Percentiles rank a stretch among this genome's conserved stretches.
Evolutionary conservation across 2,113 vertebrate species (phyloP).

Genomic region (Ranitomeya variabilis): DNA sequence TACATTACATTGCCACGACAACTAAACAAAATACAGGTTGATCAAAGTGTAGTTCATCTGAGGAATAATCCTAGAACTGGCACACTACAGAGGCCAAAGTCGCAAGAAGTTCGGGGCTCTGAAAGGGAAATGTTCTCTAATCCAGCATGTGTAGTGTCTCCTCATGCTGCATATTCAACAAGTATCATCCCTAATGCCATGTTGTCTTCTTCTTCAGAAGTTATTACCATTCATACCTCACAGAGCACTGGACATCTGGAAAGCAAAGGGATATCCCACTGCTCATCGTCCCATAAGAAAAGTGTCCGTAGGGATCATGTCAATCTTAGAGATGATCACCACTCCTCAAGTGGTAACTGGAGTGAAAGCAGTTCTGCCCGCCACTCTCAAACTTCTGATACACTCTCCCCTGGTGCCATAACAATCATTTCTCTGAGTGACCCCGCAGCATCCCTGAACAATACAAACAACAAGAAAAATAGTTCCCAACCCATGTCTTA

Average conservation of each 20-base stretch:
- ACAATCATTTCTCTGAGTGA: conserved; percentile 70
- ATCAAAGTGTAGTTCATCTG: conserved; percentile 76
- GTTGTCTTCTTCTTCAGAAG: conserved; percentile 81
- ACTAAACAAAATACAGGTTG: conserved; percentile 76
- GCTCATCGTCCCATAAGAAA: conserved; percentile 65
- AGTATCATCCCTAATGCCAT: conserved; percentile 90
- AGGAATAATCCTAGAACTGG: conserved; percentile 69
- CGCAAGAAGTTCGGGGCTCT: conserved; percentile 80
- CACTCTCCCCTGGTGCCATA: conserved; percentile 63
- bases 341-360: conserved; percentile 68
- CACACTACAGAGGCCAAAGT: conserved; percentile 76
- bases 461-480: conserved; percentile 67
- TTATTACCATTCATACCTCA: conserved; percentile 80
- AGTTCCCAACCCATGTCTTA: conserved; percentile 68
- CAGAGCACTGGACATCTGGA: conserved; percentile 67
- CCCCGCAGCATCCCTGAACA: conserved; percentile 68
- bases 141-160: conserved; percentile 83
- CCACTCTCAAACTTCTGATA: conserved; percentile 67
- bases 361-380: conserved; percentile 64
- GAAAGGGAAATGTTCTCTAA: conserved; percentile 70
- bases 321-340: conserved; percentile 65
- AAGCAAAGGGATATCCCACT: conserved; percentile 61
- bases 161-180: conserved; percentile 85
- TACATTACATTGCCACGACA: conserved; percentile 69
- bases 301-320: conserved; percentile 64